A percentile compares a stretch with the other conserved stretches of the same genome.
Conservation (phyloP, 2,888 invertebrate genomes). For the Hyposoter didymator region DNA sequence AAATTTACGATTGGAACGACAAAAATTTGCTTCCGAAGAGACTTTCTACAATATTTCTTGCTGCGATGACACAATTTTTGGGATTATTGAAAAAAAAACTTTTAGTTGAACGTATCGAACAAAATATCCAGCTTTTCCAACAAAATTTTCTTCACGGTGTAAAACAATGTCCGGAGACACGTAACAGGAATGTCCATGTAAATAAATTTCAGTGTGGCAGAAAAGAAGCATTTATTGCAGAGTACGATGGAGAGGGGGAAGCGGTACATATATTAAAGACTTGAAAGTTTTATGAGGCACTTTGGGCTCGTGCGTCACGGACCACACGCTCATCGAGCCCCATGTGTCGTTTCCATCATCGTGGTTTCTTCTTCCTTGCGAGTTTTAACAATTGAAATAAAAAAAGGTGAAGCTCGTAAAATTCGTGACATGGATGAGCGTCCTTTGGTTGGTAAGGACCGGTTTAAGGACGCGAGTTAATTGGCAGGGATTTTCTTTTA, state of each 20-base stretch:
- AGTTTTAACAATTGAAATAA: neutral
- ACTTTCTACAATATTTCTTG: no score
- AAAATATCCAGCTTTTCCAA: no score
- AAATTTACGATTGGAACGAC: no score
- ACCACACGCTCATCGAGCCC: slow-evolving; percentile 27
- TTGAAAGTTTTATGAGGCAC: slow-evolving; percentile 58
- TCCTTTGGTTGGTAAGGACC: neutral
- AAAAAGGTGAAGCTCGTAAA: slow-evolving; percentile 1
- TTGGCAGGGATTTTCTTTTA: slow-evolving; percentile 23
- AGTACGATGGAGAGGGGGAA: neutral
- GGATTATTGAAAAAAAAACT: no score
- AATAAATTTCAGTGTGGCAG: neutral
- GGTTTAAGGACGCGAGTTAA: neutral
- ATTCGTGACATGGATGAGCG: neutral
- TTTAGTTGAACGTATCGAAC: no score
- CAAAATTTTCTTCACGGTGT: no score
- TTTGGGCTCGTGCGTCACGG: slow-evolving; percentile 27
- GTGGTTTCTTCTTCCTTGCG: neutral
- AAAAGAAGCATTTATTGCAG: slow-evolving; percentile 26
- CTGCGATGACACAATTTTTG: no score
- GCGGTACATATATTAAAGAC: slow-evolving; percentile 34
- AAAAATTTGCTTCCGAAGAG: no score
- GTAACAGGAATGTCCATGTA: slow-evolving; percentile 1
- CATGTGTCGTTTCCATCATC: slow-evolving; percentile 19
- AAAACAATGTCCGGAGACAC: neutral